Conservation (phyloP, 1,140 invertebrate genomes). For the Drosophila setifemur region DNA sequence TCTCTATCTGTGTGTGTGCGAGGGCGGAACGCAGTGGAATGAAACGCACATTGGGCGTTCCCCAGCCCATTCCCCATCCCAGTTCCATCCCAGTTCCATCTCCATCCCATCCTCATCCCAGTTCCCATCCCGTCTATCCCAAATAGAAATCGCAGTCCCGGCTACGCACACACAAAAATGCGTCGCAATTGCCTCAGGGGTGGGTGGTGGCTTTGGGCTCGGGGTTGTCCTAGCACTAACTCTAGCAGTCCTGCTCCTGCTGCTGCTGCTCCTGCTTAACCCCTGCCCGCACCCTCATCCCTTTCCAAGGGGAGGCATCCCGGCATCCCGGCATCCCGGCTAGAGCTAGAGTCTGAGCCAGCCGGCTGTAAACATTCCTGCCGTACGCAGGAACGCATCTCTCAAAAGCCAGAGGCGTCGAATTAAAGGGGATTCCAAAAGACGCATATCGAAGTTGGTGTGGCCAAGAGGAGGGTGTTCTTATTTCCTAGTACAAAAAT, state of each 20-base stretch:
- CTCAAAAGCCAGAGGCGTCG: background rate
- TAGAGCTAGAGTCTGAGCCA: constrained; percentile 20
- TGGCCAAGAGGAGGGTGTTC: too few species aligned
- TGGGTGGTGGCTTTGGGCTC: constrained; percentile 41
- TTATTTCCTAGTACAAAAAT: too few species aligned
- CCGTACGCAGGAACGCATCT: constrained; percentile 24
- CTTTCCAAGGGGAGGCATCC: too few species aligned
- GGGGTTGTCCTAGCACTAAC: background rate
- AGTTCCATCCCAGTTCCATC: background rate
- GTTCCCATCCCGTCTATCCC: background rate
- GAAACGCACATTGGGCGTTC: constrained; percentile 10
- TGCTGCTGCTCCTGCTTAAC: background rate
- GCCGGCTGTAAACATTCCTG: constrained; percentile 39
- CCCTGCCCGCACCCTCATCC: constrained; percentile 1
- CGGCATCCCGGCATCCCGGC: background rate
- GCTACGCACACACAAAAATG: constrained; percentile 26
- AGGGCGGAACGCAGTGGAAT: background rate
- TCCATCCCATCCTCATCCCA: background rate
- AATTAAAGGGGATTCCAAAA: background rate
- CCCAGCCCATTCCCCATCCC: background rate
- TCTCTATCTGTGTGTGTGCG: too few species aligned
- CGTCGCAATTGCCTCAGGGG: constrained; percentile 35
- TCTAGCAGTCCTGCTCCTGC: background rate
- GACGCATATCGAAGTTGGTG: too few species aligned
- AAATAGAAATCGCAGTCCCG: constrained; percentile 36